These are phyloP conservation scores for Asbolus verrucosus DNA, from an alignment of 1,140 invertebrate species.

Conservation along the genomic window DNA sequence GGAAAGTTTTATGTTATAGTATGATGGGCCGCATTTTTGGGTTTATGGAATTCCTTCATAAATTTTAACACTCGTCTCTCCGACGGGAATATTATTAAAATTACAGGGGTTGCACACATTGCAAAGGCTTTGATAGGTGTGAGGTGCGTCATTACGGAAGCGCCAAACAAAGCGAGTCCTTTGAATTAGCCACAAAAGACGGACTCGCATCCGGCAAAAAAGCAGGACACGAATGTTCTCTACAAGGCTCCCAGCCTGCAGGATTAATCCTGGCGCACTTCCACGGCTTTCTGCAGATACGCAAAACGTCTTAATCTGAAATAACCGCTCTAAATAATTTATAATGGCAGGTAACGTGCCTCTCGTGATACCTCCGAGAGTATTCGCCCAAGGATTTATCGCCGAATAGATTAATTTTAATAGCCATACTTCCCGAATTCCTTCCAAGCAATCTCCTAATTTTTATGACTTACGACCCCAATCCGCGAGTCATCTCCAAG, in stretches of 20 bases:
- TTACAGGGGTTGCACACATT: neutral
- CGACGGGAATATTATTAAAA: constrained; percentile 7
- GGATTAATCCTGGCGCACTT: constrained; percentile 25
- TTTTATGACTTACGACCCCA: constrained; percentile 27
- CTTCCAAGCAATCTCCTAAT: constrained; percentile 38
- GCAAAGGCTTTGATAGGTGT: constrained; percentile 11
- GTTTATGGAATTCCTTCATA: constrained; percentile 24
- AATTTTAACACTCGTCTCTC: constrained; percentile 3
- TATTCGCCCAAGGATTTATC: constrained; percentile 49
- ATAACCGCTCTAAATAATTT: constrained; percentile 55
- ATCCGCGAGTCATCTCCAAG: constrained; percentile 4
- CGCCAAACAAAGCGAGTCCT: constrained; percentile 14
- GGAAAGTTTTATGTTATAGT: constrained; percentile 28
- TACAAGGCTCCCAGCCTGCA: constrained; percentile 11
- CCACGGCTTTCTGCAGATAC: constrained; percentile 43
- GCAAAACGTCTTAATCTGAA: constrained; percentile 53
- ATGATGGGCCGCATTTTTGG: constrained; percentile 15
- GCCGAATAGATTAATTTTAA: constrained; percentile 48
- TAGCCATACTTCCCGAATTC: constrained; percentile 30
- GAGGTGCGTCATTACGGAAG: constrained; percentile 9
- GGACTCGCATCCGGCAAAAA: neutral
- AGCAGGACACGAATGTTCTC: neutral
- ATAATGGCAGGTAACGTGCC: constrained; percentile 51
- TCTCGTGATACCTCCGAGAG: constrained; percentile 46
- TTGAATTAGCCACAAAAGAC: constrained; percentile 3